Evolutionary conservation across 2,113 vertebrate species (phyloP), one percentile per base, ranked within the genome.

Genomic region (Anas platyrhynchos): DNA sequence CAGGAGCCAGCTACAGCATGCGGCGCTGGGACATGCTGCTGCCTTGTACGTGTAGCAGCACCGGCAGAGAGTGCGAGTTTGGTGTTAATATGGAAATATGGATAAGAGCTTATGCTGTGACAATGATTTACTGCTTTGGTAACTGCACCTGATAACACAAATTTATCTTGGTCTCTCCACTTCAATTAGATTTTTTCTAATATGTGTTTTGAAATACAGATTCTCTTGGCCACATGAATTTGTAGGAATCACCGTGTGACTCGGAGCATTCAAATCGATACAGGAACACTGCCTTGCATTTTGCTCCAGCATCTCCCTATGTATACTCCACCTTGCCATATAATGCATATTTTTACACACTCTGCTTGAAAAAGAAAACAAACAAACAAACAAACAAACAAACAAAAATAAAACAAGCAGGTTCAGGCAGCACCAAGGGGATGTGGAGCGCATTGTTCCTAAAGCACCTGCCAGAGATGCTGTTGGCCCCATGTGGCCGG

Each of bases 111-210:
- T 92, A 38, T 48, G 85, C 93, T 83, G 91, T 93, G 96, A 96
- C 93, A 96, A 65, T 97, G 97, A 97, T 97, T 97, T 97, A 97
- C 91, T 97, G 89, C 95, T 95, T 95, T 97, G 92, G 92, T 97
- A 96, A 97, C 95, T 89, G 67, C 85, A 93, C 77, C 89, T 96
- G 97, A 97, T 96, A 97, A 97, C 80, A 73, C 48, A 94, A 90
- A 97, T 97, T 97, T 95, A 97, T 97, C 97, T 93, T 91, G 77
- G 92, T 90, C 83, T 94, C 94, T 91, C 95, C 79, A 76, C 93
- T 96, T 97, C 96, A 96, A 95, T 96, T 96, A 96, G 88, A 52
- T 95, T 96, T 94, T 95, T 95, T 92, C 92, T 96, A 95, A 95
- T 92, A 69, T 96, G 89, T 94, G 88, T 96, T 97, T 97, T 96